Evolutionary conservation across 2,888 invertebrate species (phyloP).

Genomic region (Phymatocera aterrima): DNA sequence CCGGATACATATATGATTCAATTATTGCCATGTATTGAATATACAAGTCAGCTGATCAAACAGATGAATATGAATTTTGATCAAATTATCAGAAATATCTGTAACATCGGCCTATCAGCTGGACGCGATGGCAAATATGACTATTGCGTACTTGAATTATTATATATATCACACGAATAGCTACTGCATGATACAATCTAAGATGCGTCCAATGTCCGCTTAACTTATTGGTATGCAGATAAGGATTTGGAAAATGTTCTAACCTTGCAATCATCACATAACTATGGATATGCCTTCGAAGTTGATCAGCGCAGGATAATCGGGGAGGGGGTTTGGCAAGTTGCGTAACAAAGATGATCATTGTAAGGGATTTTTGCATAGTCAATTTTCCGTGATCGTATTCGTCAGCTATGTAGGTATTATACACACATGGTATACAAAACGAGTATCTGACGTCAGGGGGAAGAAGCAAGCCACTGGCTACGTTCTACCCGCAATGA

Average conservation of each 20-base stretch:
- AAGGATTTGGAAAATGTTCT: background rate
- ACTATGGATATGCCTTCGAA: background rate
- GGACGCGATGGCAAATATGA: background rate
- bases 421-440: background rate
- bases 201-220: background rate
- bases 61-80: background rate
- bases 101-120: background rate
- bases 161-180: no score
- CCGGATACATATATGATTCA: background rate
- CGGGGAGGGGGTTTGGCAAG: no score
- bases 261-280: background rate
- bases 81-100: background rate
- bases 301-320: no score
- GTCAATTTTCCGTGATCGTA: background rate
- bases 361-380: background rate
- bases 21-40: background rate
- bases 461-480: background rate
- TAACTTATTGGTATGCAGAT: background rate
- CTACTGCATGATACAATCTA: background rate
- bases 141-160: background rate
- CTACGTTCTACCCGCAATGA: background rate
- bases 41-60: background rate
- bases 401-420: background rate
- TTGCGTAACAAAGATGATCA: background rate
- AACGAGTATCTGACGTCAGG: background rate